These are phyloP conservation scores for Magallana gigas DNA, from an alignment of 1,140 invertebrate genomes.

Conservation along the genomic window DNA sequence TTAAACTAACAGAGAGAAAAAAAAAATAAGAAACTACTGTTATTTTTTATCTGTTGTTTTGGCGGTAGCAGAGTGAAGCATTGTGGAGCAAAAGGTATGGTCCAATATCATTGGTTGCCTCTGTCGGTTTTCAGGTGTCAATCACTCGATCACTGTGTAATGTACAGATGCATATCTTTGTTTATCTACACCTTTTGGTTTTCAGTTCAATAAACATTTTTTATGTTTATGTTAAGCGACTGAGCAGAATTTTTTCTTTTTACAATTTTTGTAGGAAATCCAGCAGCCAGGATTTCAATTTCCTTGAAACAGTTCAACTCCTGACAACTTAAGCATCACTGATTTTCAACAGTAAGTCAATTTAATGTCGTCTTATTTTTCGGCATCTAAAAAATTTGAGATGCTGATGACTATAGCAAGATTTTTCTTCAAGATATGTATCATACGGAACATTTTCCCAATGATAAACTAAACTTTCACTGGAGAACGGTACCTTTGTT, in stretches of 20 bases:
- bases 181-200: conserved; percentile 4
- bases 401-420: not conserved
- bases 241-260: not conserved
- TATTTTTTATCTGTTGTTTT: not conserved
- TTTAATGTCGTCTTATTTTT: not conserved
- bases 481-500: not conserved
- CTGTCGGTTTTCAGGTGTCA: conserved; percentile 20
- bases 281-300: not conserved
- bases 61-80: not conserved
- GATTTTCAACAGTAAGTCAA: not conserved
- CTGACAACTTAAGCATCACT: not conserved
- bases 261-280: conserved; percentile 5
- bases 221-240: not conserved
- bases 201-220: not conserved
- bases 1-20: not conserved
- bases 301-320: not conserved
- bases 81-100: not conserved
- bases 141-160: conserved; percentile 8
- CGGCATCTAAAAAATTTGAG: not conserved
- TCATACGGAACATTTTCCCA: not conserved
- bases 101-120: conserved; percentile 21
- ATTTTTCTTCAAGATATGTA: conserved; percentile 18
- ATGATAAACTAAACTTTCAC: not conserved
- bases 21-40: not conserved
- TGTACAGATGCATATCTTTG: conserved; percentile 19